Evolutionary conservation across 2,888 invertebrate genomes (phyloP).

Genomic region (Zeuzera pyrina): DNA sequence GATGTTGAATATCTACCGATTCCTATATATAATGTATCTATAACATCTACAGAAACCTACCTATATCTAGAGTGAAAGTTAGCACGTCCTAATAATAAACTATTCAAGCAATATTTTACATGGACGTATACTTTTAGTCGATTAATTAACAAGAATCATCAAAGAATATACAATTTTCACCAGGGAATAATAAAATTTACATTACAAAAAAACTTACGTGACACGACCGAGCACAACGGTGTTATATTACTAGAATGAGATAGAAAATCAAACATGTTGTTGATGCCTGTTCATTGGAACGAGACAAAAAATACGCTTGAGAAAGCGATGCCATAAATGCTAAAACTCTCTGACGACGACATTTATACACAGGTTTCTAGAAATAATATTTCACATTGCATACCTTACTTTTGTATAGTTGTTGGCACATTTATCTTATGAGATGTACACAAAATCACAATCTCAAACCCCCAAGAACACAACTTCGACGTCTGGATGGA

Average conservation of each 20-base stretch:
- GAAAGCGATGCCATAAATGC: constrained; percentile 73
- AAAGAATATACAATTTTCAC: constrained; percentile 41
- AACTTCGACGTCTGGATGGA: constrained; percentile 73
- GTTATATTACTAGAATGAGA: constrained; percentile 72
- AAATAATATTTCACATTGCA: constrained; percentile 28
- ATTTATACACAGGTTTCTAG: constrained; percentile 30
- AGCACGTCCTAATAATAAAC: constrained; percentile 58
- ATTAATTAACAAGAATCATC: constrained; percentile 22
- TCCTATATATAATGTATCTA: constrained; percentile 34
- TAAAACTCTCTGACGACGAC: constrained; percentile 51
- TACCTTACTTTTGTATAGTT: constrained; percentile 66
- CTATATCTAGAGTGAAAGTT: constrained; percentile 72
- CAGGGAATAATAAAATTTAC: no score
- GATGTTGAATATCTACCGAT: constrained; percentile 65
- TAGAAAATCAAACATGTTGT: constrained; percentile 50
- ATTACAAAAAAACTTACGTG: constrained; percentile 71
- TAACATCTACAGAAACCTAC: constrained; percentile 42
- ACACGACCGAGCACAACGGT: constrained; percentile 73
- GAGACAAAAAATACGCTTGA: constrained; percentile 59
- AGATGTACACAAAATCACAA: constrained; percentile 64
- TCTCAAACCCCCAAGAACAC: constrained; percentile 69
- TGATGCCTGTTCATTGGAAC: constrained; percentile 45
- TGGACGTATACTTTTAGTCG: no score
- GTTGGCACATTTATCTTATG: constrained; percentile 67
- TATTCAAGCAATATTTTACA: no score